These are phyloP conservation scores for Xestia sexstrigata DNA, from an alignment of 2,888 invertebrate species.

Conservation along the genomic window DNA sequence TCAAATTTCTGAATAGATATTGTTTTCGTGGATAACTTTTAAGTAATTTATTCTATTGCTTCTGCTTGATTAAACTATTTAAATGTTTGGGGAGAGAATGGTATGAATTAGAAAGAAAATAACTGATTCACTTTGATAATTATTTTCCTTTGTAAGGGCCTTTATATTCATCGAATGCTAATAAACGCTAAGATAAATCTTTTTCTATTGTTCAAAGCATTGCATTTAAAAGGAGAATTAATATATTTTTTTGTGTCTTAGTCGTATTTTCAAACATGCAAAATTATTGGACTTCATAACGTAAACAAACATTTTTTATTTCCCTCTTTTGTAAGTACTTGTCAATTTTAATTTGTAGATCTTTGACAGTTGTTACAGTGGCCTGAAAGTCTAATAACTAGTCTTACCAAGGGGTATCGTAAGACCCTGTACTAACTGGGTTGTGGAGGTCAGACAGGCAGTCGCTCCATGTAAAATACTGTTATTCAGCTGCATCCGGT, in stretches of 20 bases:
- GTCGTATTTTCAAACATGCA: not conserved
- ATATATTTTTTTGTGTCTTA: not conserved
- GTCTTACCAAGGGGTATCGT: too few relatives aligned
- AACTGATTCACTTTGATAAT: constrained; percentile 44
- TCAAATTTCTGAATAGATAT: constrained; percentile 43
- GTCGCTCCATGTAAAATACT: not conserved
- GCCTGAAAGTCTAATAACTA: too few relatives aligned
- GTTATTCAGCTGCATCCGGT: not conserved
- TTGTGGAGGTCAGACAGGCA: not conserved
- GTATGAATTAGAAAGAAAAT: constrained; percentile 46
- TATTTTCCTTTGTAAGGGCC: constrained; percentile 22
- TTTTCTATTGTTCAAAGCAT: not conserved
- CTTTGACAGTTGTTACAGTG: too few relatives aligned
- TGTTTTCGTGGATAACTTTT: constrained; percentile 40
- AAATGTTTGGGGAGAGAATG: constrained; percentile 36
- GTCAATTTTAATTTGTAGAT: not conserved
- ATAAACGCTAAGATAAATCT: constrained; percentile 4
- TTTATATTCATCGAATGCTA: constrained; percentile 11
- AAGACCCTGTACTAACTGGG: not conserved
- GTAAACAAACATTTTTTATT: not conserved
- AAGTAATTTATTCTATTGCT: constrained; percentile 47
- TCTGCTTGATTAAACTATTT: constrained; percentile 58
- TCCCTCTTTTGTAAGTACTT: not conserved
- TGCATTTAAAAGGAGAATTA: not conserved
- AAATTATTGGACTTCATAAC: not conserved